Evolutionary conservation across 2,888 invertebrate species (phyloP).

Genomic region (Spatulosminthurus flaviceps): DNA sequence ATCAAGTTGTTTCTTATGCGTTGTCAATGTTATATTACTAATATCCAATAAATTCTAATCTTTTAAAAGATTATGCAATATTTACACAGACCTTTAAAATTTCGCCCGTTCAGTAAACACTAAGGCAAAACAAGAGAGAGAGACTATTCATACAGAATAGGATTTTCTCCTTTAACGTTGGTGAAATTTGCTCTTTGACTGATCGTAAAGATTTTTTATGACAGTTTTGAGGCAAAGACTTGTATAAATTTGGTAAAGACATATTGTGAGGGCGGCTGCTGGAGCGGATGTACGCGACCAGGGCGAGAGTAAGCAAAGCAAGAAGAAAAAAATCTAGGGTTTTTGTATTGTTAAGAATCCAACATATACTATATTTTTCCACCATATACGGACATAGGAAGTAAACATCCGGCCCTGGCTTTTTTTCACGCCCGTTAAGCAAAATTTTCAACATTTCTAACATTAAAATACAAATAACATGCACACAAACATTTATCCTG

Average conservation of each 20-base stretch:
- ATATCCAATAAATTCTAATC: no score
- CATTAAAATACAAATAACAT: slow-evolving; percentile 19
- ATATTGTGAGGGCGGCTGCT: slow-evolving; percentile 6
- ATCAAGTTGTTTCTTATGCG: no score
- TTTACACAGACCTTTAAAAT: no score
- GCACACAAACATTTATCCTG: slow-evolving; percentile 30
- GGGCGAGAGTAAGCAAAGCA: slow-evolving; percentile 3
- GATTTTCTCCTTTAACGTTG: no score
- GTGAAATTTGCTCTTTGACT: no score
- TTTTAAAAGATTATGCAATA: no score
- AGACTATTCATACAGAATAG: no score
- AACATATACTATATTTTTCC: slow-evolving; percentile 32
- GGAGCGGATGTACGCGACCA: slow-evolving; percentile 13
- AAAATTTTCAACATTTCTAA: slow-evolving; percentile 48
- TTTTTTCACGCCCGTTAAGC: slow-evolving; percentile 62
- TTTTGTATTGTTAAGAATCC: slow-evolving; percentile 10
- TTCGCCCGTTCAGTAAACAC: no score
- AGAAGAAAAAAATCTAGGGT: neutral
- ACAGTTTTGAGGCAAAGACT: neutral
- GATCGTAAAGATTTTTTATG: no score
- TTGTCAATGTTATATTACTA: no score
- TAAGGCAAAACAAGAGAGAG: no score
- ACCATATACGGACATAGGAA: slow-evolving; percentile 61
- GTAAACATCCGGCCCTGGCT: slow-evolving; percentile 62
- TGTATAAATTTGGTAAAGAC: neutral